Conservation (phyloP, 2,888 invertebrate genomes). For the Cephus runcator region DNA sequence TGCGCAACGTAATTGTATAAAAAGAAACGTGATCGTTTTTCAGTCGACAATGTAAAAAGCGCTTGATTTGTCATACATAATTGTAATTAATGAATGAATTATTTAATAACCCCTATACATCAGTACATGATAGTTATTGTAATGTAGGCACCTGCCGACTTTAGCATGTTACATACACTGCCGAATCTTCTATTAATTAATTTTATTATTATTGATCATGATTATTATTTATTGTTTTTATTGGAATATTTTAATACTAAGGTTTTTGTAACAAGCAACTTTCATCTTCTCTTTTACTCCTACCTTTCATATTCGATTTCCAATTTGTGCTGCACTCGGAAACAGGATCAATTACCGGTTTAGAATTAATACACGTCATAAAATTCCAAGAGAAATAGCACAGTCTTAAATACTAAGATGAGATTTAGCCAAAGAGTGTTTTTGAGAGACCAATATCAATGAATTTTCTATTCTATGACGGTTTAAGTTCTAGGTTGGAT, state of each 20-base stretch:
- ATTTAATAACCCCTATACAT: constrained; percentile 53
- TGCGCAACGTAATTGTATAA: constrained; percentile 8
- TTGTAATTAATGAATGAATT: constrained; percentile 54
- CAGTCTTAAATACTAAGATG: not conserved
- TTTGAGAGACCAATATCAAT: not conserved
- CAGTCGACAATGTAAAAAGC: constrained; percentile 39
- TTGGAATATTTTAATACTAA: constrained; percentile 66
- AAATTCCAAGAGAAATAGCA: not conserved
- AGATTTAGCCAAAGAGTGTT: not conserved
- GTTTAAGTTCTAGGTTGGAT: not conserved
- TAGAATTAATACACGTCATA: constrained; percentile 14
- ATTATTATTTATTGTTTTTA: constrained; percentile 64
- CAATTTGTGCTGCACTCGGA: not conserved
- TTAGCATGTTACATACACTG: constrained; percentile 62
- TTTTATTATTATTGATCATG: constrained; percentile 61
- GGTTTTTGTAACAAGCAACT: constrained; percentile 60
- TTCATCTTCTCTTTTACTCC: constrained; percentile 32
- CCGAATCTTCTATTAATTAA: constrained; percentile 62
- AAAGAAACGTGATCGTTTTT: constrained; percentile 18
- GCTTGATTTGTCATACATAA: constrained; percentile 40
- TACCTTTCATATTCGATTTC: constrained; percentile 30
- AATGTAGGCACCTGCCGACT: constrained; percentile 56
- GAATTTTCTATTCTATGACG: not conserved
- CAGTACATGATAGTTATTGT: constrained; percentile 49
- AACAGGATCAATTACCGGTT: constrained; percentile 18